Evolutionary conservation across 2,888 invertebrate genomes (phyloP), one percentile per base, ranked within the genome.

Genomic region (Spilarctia lutea): DNA sequence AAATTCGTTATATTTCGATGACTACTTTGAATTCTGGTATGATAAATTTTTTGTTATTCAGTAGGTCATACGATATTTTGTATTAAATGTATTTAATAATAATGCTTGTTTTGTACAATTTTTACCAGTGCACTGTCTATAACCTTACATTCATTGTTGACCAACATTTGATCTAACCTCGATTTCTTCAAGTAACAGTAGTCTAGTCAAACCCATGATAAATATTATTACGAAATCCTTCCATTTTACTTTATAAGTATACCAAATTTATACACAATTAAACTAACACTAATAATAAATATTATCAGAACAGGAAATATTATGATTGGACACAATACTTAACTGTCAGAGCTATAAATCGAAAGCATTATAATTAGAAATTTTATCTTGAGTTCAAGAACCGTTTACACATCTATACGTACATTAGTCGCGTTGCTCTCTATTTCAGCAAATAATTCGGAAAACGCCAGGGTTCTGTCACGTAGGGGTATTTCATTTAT

Each of bases 401-500:
- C 78, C 79, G 79, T 83, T 86, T 81, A 81, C 79, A 83, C 81
- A 80, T 83, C 81, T 82, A 82, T 83, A 77, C 76, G 85, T 35
- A 67, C 72, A 75, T 82, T 71, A 82, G 13, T 77, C 74, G 75
- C 75, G 74, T 82, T 78, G 78, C 81, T 81, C 81, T 81, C 80
- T 79, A 85, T 75, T 86, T 87, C 78, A 70, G 77, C 76, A 76
- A 82, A 82, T 82, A 83, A 83, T 75, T 74, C 68, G 72, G 72
- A 74, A 67, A 87, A 85, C 80, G 75, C 76, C 80, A 72, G 33
- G 79, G 68, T 65, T 72, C 71, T 82, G 88, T 87, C 88, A 89
- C 89, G 88, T 89, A 84, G 88, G 79, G 83, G 83, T 79, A 80
- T 86, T 87, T 82, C 75, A 74, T 77, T 81, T 73, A 81, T 83